Evolutionary conservation across 92 coral and sea anemone genomes (phyloP).

Genomic region (Hydrozoanthus gracilis): DNA sequence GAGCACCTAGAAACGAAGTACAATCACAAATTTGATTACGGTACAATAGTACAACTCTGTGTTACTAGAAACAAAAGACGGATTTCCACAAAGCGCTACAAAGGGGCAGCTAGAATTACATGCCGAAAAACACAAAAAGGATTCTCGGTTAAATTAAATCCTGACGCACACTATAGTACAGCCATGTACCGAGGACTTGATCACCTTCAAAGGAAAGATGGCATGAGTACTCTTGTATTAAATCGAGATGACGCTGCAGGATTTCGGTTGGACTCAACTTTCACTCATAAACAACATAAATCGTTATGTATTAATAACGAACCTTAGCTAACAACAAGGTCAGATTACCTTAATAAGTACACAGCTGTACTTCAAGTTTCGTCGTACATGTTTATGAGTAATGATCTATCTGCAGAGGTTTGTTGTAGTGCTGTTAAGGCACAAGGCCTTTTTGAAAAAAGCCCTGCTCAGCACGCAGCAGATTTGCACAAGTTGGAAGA

Average conservation of each 20-base stretch:
- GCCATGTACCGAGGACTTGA: conserved; percentile 68
- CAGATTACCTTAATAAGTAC: conserved; percentile 64
- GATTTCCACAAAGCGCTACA: conserved; percentile 57
- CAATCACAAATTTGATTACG: conserved; percentile 48
- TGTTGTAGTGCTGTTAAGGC: conserved; percentile 68
- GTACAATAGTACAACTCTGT: conserved; percentile 55
- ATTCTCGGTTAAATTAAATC: conserved; percentile 62
- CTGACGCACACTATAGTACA: conserved; percentile 71
- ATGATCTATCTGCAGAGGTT: conserved; percentile 52
- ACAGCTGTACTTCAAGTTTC: conserved; percentile 59
- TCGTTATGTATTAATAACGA: conserved; percentile 34
- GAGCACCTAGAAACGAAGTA: conserved; percentile 50
- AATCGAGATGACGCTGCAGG: conserved; percentile 65
- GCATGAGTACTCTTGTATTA: conserved; percentile 31
- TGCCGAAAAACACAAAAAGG: conserved; percentile 65
- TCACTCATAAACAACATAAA: conserved; percentile 60
- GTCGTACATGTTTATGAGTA: conserved; percentile 53
- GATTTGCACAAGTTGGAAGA: conserved; percentile 62
- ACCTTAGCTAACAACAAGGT: conserved; percentile 58
- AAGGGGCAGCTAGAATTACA: conserved; percentile 60
- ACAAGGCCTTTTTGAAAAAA: conserved; percentile 53
- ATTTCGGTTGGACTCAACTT: conserved; percentile 56
- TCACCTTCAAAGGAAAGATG: conserved; percentile 53
- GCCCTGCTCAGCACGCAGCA: conserved; percentile 68
- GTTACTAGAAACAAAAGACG: conserved; percentile 54